Base-by-base conservation (phyloP, 1,140 invertebrate genomes). In the Drosophila athabasca region DNA sequence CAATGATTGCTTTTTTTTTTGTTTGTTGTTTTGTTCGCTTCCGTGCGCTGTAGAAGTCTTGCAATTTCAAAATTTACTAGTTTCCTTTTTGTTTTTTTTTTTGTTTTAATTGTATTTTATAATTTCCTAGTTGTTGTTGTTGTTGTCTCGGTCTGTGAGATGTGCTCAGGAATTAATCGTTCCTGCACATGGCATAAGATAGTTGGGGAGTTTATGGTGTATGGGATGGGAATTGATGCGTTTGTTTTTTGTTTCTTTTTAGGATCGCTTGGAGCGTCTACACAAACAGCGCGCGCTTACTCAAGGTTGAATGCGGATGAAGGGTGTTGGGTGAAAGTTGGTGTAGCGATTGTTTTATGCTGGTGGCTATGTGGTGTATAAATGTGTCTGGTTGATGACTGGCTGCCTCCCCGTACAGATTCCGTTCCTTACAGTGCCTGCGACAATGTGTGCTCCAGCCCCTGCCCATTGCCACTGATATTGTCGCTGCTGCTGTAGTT, bases 71-170 rank as follows among this genome's bases (percentile, higher is more conserved):
- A 79, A 71, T 85, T 84, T 76, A 75, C 81, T 85, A 85, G 82
- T 87, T 87, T 82, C 79, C 75, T 31, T 31, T 26, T 24, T 24
- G 24, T 24, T 46, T 76, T 67, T 31, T 44, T 76, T 67, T 62
- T 62, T 58, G 24, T 46, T 87, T 73, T 88, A 68, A 66, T 82
- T 68, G 57, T 84, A 79, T 79, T 77, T 78, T 79, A 88, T 88
- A 88, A 89, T 88, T 88, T 88, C 79, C 83, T 88, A 88, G 84
- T 87, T 83, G 76, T 74, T 69, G 61, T 81, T 79, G 62, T 61
- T 77, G 65, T 51, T 76, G 54, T 65, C 68, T 65, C 79, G 65
- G 58, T 76, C 62, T 81, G 75, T 82, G 57, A 49, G 52, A 64
- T 65, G 61, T 73, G 66, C 55, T 45, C 49, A 46, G 57, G 72